Evolutionary conservation across 2,888 invertebrate genomes (phyloP).

Genomic region (Augiades crinisus): DNA sequence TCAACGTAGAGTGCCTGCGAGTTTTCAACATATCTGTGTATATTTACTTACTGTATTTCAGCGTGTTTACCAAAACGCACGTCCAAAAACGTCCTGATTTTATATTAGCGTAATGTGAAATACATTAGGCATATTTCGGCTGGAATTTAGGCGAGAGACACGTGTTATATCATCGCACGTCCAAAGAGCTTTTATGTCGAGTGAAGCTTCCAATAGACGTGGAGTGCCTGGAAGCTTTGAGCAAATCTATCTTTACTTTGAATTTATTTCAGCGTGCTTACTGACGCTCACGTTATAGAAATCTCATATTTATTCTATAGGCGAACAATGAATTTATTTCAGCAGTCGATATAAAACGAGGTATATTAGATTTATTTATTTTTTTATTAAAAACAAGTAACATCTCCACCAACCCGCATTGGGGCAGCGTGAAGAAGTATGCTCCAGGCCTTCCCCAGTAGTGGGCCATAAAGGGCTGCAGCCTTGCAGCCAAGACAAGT

Average conservation of each 20-base stretch:
- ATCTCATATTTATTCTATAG: too few species aligned
- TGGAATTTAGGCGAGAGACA: neutral
- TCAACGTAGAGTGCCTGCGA: constrained; percentile 2
- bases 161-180: constrained; percentile 1
- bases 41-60: neutral
- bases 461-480: too few species aligned
- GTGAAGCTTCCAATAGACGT: constrained; percentile 12
- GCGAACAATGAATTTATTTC: too few species aligned
- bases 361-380: too few species aligned
- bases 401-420: too few species aligned
- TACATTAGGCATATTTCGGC: neutral
- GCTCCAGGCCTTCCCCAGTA: too few species aligned
- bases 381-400: too few species aligned
- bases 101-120: neutral
- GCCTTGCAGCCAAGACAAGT: too few species aligned
- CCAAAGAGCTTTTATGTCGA: constrained; percentile 13
- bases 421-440: too few species aligned
- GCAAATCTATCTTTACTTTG: neutral
- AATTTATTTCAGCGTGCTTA: constrained; percentile 1
- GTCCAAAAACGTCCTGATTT: neutral
- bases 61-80: neutral
- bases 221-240: constrained; percentile 3
- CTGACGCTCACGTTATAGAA: neutral
- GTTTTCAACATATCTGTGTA: neutral
- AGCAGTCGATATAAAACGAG: too few species aligned